Evolutionary conservation across 1,140 invertebrate species (phyloP).

Genomic region (Drosophila guanche): DNA sequence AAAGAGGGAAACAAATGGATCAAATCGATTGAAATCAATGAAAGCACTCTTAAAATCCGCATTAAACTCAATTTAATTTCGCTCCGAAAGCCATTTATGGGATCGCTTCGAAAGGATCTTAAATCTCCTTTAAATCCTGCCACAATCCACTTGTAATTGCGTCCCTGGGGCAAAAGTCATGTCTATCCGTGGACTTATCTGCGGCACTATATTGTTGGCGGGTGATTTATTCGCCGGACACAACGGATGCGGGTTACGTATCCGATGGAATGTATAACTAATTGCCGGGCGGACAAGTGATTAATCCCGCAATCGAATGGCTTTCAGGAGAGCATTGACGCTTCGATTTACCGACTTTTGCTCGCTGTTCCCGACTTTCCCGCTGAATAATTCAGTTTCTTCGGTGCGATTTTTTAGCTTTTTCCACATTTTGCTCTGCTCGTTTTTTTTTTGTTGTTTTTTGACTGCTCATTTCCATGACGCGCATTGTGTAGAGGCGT

Average conservation of each 20-base stretch:
- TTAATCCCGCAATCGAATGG: conserved; percentile 13
- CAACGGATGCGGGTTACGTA: conserved; percentile 6
- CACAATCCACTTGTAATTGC: too few relatives aligned
- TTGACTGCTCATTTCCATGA: conserved; percentile 79
- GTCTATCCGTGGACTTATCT: too few relatives aligned
- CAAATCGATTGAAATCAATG: too few relatives aligned
- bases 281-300: conserved; percentile 36
- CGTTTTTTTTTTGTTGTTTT: conserved; percentile 38
- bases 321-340: conserved; percentile 39
- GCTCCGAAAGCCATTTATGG: too few relatives aligned
- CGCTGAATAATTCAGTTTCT: conserved; percentile 15
- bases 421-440: conserved; percentile 35
- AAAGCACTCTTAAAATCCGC: too few relatives aligned
- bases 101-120: too few relatives aligned
- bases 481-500: conserved; percentile 66
- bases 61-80: too few relatives aligned
- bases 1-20: too few relatives aligned
- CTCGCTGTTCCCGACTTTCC: conserved; percentile 25
- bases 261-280: conserved; percentile 28
- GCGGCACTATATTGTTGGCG: background rate
- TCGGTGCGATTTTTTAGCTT: conserved; percentile 26
- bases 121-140: too few relatives aligned
- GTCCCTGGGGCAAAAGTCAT: too few relatives aligned
- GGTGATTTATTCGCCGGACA: conserved; percentile 22
- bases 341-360: conserved; percentile 44